phyloP scores from a whole-genome alignment of 2,797 vertebrate genomes.

The Poliocrania exsul region DNA sequence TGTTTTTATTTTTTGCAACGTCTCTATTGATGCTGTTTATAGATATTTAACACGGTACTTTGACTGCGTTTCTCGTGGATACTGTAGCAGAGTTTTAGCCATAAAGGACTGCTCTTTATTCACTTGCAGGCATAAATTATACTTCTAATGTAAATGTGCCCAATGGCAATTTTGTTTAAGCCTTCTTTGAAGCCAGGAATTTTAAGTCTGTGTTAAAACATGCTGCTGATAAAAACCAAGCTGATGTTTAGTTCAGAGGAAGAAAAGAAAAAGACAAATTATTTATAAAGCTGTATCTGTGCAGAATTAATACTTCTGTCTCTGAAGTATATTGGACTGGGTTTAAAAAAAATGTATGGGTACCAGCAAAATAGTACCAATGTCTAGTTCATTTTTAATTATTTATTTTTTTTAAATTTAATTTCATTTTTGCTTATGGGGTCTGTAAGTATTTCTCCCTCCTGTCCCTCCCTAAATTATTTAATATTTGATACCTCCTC shows the following conservation, averaged over 20 bases:
- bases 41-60: slow-evolving; percentile 53
- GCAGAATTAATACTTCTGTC: slow-evolving; percentile 4
- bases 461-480: neutral
- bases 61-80: slow-evolving; percentile 15
- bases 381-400: neutral
- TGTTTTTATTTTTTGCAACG: neutral
- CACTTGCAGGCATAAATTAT: slow-evolving; percentile 66
- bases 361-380: neutral
- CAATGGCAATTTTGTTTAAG: slow-evolving; percentile 34
- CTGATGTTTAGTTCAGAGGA: slow-evolving; percentile 19
- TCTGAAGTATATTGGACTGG: neutral
- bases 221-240: slow-evolving; percentile 49
- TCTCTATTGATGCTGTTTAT: neutral
- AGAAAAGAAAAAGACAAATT: neutral
- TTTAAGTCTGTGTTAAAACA: slow-evolving; percentile 41
- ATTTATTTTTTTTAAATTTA: neutral
- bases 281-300: neutral
- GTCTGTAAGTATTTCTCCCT: neutral
- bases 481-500: neutral
- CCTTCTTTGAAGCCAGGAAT: slow-evolving; percentile 57
- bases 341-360: neutral
- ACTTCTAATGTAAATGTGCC: slow-evolving; percentile 48
- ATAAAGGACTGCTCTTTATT: slow-evolving; percentile 60
- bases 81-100: slow-evolving; percentile 64
- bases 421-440: neutral